Evolutionary conservation across 2,113 vertebrate species (phyloP), one percentile per base, ranked within the genome.

Genomic region (Sphyrna mokarran): DNA sequence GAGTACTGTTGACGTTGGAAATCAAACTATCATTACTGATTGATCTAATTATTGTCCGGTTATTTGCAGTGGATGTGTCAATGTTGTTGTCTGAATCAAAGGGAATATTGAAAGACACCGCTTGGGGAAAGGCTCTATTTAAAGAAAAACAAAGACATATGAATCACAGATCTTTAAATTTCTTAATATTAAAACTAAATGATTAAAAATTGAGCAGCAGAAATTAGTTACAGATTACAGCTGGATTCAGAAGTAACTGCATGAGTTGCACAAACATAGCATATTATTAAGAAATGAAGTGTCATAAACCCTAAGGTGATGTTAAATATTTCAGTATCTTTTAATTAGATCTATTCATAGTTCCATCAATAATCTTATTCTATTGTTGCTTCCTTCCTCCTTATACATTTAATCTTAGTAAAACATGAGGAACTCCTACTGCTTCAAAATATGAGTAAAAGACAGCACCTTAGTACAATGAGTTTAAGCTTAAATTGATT

Each of bases 51-150:
- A 99, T 98, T 95, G 98, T 98, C 43, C 96, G 97, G 90, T 96
- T 97, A 96, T 96, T 97, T 93, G 97, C 96, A 95, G 97, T 0
- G 95, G 97, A 14, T 1, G 96, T 96, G n/a, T 97, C 97, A 61
- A 96, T 96, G 96, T 96, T 97, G 96, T 97, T 97, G 95, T 98
- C 98, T 97, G 99, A 98, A 97, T 99, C 98, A 96, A 99, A 99
- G 96, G 99, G 98, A 96, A 99, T 99, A 96, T 99, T 98, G 97
- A 99, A 99, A 0, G 99, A 99, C 96, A 99, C 99, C 94, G 99
- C 99, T 85, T 99, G 99, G 63, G 98, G 96, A 5, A 99, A 98
- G 61, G 99, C 98, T 96, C 99, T 99, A 96, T 93, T 3, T 86
- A 93, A 80, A 96, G 94, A n/a, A 96, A 95, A 97, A 96, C 40